Conservation (phyloP, 2,888 invertebrate species). For the Vesta saturnalis region DNA sequence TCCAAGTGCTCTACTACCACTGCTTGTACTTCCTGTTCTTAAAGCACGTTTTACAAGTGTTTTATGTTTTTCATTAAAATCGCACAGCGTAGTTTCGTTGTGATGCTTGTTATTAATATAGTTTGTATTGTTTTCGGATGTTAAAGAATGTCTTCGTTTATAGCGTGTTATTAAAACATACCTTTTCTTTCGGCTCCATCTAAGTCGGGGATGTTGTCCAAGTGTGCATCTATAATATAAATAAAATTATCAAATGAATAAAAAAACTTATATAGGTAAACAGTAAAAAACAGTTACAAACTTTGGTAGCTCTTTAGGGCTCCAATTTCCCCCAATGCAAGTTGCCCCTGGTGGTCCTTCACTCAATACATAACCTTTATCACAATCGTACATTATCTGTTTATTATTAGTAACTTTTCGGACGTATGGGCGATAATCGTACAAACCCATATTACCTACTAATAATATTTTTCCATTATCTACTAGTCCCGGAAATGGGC, state of each 20-base stretch:
- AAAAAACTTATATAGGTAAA: not conserved
- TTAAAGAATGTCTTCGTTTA: constrained; percentile 41
- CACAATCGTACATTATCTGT: constrained; percentile 96
- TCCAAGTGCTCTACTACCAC: constrained; percentile 53
- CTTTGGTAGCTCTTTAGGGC: constrained; percentile 86
- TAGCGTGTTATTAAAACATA: constrained; percentile 63
- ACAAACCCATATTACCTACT: constrained; percentile 95
- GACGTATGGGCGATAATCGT: constrained; percentile 94
- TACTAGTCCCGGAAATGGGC: constrained; percentile 91
- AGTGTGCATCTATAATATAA: constrained; percentile 26
- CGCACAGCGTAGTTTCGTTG: not conserved
- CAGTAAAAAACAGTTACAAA: constrained; percentile 54
- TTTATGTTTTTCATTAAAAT: not conserved
- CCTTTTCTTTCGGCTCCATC: constrained; percentile 79
- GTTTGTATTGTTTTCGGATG: not conserved
- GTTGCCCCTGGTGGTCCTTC: constrained; percentile 94
- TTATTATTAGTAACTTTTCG: constrained; percentile 90
- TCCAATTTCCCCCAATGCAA: constrained; percentile 94
- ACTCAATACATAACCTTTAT: constrained; percentile 87
- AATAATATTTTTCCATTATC: constrained; percentile 89
- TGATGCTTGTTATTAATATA: constrained; percentile 22
- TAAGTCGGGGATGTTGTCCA: constrained; percentile 86
- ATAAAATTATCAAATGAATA: not conserved
- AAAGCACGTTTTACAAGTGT: constrained; percentile 45
- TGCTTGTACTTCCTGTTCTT: constrained; percentile 54